Base-by-base conservation (phyloP, 2,888 invertebrate genomes). In the Entomobrya proxima region DNA sequence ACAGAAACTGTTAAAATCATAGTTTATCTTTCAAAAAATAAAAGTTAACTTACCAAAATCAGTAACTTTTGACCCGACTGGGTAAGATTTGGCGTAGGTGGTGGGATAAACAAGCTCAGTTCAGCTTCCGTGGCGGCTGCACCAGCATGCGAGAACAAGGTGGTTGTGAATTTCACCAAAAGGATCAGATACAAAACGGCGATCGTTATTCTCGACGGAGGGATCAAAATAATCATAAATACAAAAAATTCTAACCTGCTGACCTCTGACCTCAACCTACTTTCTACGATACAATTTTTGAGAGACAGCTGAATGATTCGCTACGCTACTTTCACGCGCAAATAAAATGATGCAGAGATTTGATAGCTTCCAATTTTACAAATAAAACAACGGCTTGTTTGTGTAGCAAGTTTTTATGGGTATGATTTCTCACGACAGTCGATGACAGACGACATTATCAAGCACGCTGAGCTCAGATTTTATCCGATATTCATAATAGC, bases 221-320 rank as follows among this genome's bases (percentile, higher is more conserved):
- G 64, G 32, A 64, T 15, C 32, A 64, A 64, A 35, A 64, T 35
- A 35, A 64, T 35, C 64, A 64, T 64, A 64, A 37, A 64, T n/a
- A n/a, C n/a, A 40, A 40, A 40, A 40, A 40, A 40, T 40, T 40
- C 44, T 40, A 40, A 40, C 7, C 44, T 40, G 44, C 15, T 15
- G 44, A 40, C 44, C 44, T 40, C 44, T 40, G 11, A 44, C 44
- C 5, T 44, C 9, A 50, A 50, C 9, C 11, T 15, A 47, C 11
- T 47, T 47, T 9, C 47, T 47, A 47, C 47, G 15, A 47, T 15
- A n/a, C n/a, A n/a, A n/a, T n/a, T n/a, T n/a, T n/a, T 5, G 15
- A 15, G 47, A 47, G 47, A 47, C 6, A 47, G 47, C 11, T 47
- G 47, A 47, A n/a, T n/a, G n/a, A n/a, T n/a, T n/a, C n/a, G n/a